A percentile compares a stretch with the other conserved stretches of the same genome.
Evolutionary conservation across 2,888 invertebrate species (phyloP).

Genomic region (Erynnis tages): DNA sequence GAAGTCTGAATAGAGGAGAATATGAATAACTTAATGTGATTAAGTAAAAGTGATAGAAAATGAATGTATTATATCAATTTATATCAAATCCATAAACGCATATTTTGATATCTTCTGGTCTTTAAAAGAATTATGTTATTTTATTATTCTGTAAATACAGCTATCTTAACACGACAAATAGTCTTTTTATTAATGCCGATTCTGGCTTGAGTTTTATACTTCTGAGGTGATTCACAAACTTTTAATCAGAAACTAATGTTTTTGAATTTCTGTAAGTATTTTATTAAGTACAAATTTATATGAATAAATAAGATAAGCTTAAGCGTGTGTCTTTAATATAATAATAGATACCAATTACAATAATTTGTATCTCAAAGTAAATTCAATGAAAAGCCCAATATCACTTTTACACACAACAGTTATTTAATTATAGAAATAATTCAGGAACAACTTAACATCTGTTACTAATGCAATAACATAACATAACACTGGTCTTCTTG

Average conservation of each 20-base stretch:
- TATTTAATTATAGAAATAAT: constrained; percentile 29
- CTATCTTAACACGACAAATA: constrained; percentile 14
- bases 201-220: too few species aligned
- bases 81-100: constrained; percentile 39
- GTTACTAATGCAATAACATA: background rate
- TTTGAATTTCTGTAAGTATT: too few species aligned
- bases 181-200: too few species aligned
- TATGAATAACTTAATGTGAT: constrained; percentile 26
- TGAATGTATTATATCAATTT: constrained; percentile 38
- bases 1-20: constrained; percentile 54
- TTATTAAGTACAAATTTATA: too few species aligned
- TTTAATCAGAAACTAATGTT: too few species aligned
- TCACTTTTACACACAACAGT: background rate
- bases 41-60: constrained; percentile 30
- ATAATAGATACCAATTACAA: too few species aligned
- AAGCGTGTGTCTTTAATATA: too few species aligned
- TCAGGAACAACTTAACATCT: constrained; percentile 22
- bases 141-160: constrained; percentile 30
- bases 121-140: constrained; percentile 40
- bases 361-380: too few species aligned
- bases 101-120: constrained; percentile 51
- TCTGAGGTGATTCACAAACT: too few species aligned
- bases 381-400: background rate
- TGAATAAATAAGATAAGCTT: too few species aligned
- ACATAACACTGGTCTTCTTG: background rate